Base-by-base conservation (phyloP, 1,140 invertebrate genomes). In the Magallana angulata region DNA sequence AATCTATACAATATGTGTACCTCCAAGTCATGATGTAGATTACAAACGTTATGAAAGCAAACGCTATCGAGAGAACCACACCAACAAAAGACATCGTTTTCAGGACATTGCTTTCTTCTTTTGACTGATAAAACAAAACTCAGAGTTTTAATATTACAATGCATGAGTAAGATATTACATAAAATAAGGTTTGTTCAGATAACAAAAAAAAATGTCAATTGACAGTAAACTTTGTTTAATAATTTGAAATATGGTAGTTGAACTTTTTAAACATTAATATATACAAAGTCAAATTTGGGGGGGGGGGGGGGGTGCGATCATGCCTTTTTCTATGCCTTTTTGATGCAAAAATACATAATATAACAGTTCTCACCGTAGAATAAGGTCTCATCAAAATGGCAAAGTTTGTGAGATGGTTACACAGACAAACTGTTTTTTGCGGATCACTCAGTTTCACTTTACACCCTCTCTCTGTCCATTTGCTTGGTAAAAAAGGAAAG, bases 341-440 rank as follows among this genome's bases (percentile, higher is more conserved):
- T 48, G 5, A 48, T 48, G 5, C 5, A 48, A 48, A 5, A 48
- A 48, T 48, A 0, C 36, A 48, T 48, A 5, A 3, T 48, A 48
- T 48, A 48, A 48, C 36, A 48, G 36, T 48, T 48, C 36, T 56
- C 84, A 87, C 68, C 8, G 36, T 24, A 80, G 12, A 56, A 30
- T 68, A 89, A 0, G 91, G 91, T 82, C 89, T 91, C 84, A 92
- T 88, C 14, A 92, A 86, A 62, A 92, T 86, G 8, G 91, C 91
- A 71, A 92, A 92, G 71, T 92, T 92, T n/a, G 91, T 92, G 16
- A 92, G 80, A 84, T 92, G 91, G 57, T 89, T 87, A 82, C 91
- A 92, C n/a, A 82, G 18, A 68, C 91, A 92, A 7, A 76, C 68
- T 36, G 68, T 76, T 30, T 11, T 76, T 30, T 1, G 9, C 7